Percentiles rank a stretch among this genome's conserved stretches.
phyloP scores from a whole-genome alignment of 2,888 invertebrate species.

The Phragmatobia fuliginosa region DNA sequence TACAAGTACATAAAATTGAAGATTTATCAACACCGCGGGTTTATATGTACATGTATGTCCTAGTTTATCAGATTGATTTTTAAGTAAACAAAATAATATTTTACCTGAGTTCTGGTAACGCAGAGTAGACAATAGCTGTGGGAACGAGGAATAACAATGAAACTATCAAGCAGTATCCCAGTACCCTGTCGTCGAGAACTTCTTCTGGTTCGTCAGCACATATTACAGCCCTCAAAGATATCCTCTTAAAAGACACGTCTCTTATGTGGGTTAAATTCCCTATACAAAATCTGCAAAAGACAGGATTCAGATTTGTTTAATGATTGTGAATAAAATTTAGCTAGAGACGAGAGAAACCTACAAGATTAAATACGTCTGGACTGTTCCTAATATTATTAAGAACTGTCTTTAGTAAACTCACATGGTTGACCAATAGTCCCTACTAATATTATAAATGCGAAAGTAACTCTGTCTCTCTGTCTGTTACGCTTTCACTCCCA shows the following conservation, averaged over 20 bases:
- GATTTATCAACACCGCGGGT: too few species aligned
- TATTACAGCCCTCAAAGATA: slow-evolving; percentile 43
- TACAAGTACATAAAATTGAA: too few species aligned
- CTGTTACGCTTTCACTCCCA: too few species aligned
- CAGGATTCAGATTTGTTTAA: not conserved
- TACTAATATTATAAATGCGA: too few species aligned
- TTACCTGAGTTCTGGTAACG: slow-evolving; percentile 70
- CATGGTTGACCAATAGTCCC: too few species aligned
- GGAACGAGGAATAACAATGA: slow-evolving; percentile 68
- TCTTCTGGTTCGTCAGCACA: slow-evolving; percentile 51
- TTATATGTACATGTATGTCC: too few species aligned
- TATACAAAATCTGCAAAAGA: slow-evolving; percentile 65
- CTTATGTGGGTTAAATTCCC: slow-evolving; percentile 51
- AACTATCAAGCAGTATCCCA: slow-evolving; percentile 69
- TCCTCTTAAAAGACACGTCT: slow-evolving; percentile 44
- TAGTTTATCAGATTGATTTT: not conserved
- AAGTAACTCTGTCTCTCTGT: too few species aligned
- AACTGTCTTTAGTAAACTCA: too few species aligned
- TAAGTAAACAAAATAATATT: not conserved
- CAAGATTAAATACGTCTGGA: not conserved
- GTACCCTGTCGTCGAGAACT: slow-evolving; percentile 53
- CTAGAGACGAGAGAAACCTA: not conserved
- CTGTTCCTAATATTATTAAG: too few species aligned
- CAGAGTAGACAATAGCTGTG: slow-evolving; percentile 66
- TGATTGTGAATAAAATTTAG: slow-evolving; percentile 1